Evolutionary conservation across 1,140 invertebrate genomes (phyloP), one percentile per base, ranked within the genome.

Genomic region (Drosophila paulistorum): DNA sequence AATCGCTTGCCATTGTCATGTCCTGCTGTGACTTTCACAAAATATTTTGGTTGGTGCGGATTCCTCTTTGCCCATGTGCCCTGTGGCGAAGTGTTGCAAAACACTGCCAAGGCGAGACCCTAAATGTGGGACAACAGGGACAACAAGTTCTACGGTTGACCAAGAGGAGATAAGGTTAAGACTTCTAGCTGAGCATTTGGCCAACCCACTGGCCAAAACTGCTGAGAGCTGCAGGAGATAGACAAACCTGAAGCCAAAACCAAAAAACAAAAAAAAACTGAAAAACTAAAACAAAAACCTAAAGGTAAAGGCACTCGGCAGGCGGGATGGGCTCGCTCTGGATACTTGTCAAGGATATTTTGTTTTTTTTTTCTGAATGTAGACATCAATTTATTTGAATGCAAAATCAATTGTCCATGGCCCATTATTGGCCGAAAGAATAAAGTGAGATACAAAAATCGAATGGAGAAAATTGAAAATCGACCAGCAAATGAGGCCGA

Each of bases 1-100:
- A 7, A 7, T 37, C 59, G 10, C 73, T 48, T 71, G 63, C 60
- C 67, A 17, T 48, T 65, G 65, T 23, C 35, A 39, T 39, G 7
- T 35, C 83, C 84, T 65, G 84, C 84, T 90, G 84, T 33, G 81
- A 89, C 84, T 89, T 89, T 89, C 84, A 89, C 84, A 89, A 89
- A 90, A 89, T 89, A 89, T 89, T 89, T 89, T 89, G 84, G 84
- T 89, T 89, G 81, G 81, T 90, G 90, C 84, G 84, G 45, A 51
- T 51, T 51, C 45, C 17, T 51, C 17, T 23, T 10, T 51, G 45
- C 45, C 45, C 84, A 90, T 69, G 60, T 74, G 37, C 37, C 84
- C 85, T 74, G 84, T 65, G 67, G 84, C 61, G 84, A 70, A 33
- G 73, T 87, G 85, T 87, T 87, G 84, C 84, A 87, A 87, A 87